Evolutionary conservation across 2,797 vertebrate species (phyloP), one percentile per base, ranked within the genome.

Genomic region (Tenualosa ilisha): DNA sequence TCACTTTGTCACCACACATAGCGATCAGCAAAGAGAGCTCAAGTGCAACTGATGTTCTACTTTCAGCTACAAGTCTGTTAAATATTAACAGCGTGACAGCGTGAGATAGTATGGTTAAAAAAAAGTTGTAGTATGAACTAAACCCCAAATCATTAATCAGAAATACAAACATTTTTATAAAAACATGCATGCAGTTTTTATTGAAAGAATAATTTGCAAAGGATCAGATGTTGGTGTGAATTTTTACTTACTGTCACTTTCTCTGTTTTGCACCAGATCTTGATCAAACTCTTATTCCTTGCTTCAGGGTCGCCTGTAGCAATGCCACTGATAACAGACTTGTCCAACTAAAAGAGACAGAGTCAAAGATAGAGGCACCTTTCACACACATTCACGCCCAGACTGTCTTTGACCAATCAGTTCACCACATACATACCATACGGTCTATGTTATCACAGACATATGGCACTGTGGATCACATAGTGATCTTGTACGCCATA

Each of bases 281-380:
- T 97, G 88, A 99, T 92, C 87, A 99, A 91, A 91, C 96, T 99
- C 94, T 92, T 97, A 94, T 99, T 99, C 87, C 92, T 92, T 37
- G 96, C 97, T 0, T 9, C 85, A 1, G 89, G 82, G 22, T 97
- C 90, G 0, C 95, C 95, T 0, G 91, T 96, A 72, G 98, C 98
- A 22, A 99, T 97, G 63, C 83, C 95, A 6, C 88, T 95, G 91
- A 99, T 98, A 5, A 99, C 96, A 3, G 94, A 93, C 89, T 97
- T 97, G 92, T 99, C 98, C 91, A 99, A 93, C 98, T 99, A 53
- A 86, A 81, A 53, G 85, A 89, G 24, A 89, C 0, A 83, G 3
- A 59, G 2, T 3, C 26, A 65, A 12, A 37, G 24, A 5, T 26
- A 63, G n/a, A 81, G 8, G 20, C 8, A 31, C 0, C 1, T 84